Evolutionary conservation across 2,888 invertebrate genomes (phyloP), one percentile per base, ranked within the genome.

Genomic region (Agrilus biguttatus): DNA sequence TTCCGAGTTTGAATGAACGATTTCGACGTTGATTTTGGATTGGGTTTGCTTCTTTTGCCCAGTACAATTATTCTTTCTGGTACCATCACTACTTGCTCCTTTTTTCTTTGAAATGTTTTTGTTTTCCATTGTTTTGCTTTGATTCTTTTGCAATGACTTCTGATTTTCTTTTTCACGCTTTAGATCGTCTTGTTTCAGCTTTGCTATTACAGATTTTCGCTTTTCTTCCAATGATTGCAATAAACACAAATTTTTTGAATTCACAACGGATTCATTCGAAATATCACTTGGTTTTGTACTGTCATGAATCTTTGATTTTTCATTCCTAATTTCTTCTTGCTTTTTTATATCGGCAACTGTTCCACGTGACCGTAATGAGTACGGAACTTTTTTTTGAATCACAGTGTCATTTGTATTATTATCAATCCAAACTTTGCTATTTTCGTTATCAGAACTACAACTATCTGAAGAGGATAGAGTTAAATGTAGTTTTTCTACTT

Each of bases 191-290:
- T 39, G 43, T 48, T 54, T 56, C 14, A 59, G 49, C 19, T 50
- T 52, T 12, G 49, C 49, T 33, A 60, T 51, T 1, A 54, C 57
- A 33, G 61, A 42, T 40, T 55, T 49, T 17, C 59, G 53, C 47
- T 59, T 61, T 41, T 51, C 51, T 48, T 58, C 59, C 42, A 62
- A 43, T 45, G 60, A 56, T 32, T 52, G 49, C n/a, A 56, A 45
- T 12, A 54, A 28, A 37, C 45, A 34, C 14, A 40, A 17, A 5
- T 36, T 38, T 5, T 28, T 8, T 33, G 37, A 21, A 38, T 34
- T 37, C 13, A 40, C 19, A 36, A 21, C 37, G 17, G 19, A 32
- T 36, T 47, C 36, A 34, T 39, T 39, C 6, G 36, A 19, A 19
- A 14, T 17, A 4, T 17, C 17, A 17, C 4, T 17, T 4, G 17